These are phyloP conservation scores for Harpalus rufipes DNA, from an alignment of 2,888 invertebrate genomes.

Conservation along the genomic window DNA sequence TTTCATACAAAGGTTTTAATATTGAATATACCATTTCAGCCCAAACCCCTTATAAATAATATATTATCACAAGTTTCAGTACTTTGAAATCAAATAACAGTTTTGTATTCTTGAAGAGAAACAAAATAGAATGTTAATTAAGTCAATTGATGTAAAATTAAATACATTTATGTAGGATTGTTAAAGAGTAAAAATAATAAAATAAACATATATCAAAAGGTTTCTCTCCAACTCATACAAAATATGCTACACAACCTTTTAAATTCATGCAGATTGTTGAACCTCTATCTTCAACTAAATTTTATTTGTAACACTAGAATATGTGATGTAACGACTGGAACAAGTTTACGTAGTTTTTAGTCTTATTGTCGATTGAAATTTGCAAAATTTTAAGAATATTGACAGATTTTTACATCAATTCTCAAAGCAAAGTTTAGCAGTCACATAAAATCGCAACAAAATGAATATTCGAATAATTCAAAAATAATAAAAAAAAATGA, in stretches of 20 bases:
- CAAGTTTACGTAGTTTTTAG: slow-evolving; percentile 54
- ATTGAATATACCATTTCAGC: slow-evolving; percentile 66
- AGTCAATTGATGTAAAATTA: slow-evolving; percentile 37
- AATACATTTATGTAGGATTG: slow-evolving; percentile 47
- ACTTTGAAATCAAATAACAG: slow-evolving; percentile 67
- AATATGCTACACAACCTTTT: slow-evolving; percentile 64
- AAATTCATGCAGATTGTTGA: slow-evolving; percentile 59
- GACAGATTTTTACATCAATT: not conserved
- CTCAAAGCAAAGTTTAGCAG: not conserved
- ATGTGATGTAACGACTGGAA: slow-evolving; percentile 59
- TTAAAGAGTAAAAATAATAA: slow-evolving; percentile 53
- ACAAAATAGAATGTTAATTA: slow-evolving; percentile 50
- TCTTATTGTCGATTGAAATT: slow-evolving; percentile 57
- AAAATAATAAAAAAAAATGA: not conserved
- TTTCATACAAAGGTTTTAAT: slow-evolving; percentile 65
- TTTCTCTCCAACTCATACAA: slow-evolving; percentile 65
- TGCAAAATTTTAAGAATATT: slow-evolving; percentile 8
- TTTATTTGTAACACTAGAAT: slow-evolving; percentile 41
- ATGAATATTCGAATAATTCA: not conserved
- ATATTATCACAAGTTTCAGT: slow-evolving; percentile 67
- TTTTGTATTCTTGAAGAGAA: slow-evolving; percentile 65
- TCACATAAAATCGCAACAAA: not conserved
- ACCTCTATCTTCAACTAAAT: slow-evolving; percentile 56
- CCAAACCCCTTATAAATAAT: slow-evolving; percentile 67
- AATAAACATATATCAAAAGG: slow-evolving; percentile 44